Percentiles rank a stretch among this genome's conserved stretches.
These are phyloP conservation scores for Varanus komodoensis DNA, from an alignment of 2,113 vertebrate species.

Conservation along the genomic window DNA sequence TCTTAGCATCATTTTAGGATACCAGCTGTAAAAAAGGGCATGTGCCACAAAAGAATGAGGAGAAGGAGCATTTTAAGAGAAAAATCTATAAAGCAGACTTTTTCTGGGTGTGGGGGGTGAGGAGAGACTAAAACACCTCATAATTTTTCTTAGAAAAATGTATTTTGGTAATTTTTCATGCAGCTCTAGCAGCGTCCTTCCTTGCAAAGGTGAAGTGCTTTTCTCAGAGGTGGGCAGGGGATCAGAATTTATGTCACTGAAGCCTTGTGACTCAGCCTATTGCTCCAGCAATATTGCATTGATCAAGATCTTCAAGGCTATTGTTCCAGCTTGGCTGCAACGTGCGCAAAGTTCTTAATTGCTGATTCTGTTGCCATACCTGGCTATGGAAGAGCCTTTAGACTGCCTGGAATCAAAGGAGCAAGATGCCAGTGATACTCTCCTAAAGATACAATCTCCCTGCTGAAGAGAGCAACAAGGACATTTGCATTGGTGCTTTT, in stretches of 20 bases:
- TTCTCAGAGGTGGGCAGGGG: too few relatives aligned
- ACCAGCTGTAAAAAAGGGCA: too few relatives aligned
- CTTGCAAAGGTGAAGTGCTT: too few relatives aligned
- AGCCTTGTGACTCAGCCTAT: conserved; percentile 8
- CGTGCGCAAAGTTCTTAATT: conserved; percentile 7
- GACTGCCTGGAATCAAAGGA: background rate
- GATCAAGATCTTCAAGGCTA: conserved; percentile 12
- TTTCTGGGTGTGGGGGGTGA: too few relatives aligned
- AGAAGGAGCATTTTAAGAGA: too few relatives aligned
- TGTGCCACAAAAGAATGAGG: too few relatives aligned
- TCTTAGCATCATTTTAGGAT: too few relatives aligned
- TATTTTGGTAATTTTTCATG: too few relatives aligned
- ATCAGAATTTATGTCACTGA: background rate
- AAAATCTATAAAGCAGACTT: too few relatives aligned
- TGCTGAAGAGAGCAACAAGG: background rate
- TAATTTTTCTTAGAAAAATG: too few relatives aligned
- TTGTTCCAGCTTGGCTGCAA: background rate
- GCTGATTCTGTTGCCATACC: background rate
- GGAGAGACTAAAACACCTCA: too few relatives aligned
- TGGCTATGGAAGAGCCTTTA: background rate
- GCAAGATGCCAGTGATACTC: background rate
- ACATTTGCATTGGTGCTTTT: background rate
- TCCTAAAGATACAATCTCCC: too few relatives aligned
- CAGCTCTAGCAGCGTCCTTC: background rate
- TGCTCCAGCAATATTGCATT: background rate